These are phyloP conservation scores for Amblyopsis rosae DNA, from an alignment of 2,113 vertebrate genomes.

Conservation along the genomic window DNA sequence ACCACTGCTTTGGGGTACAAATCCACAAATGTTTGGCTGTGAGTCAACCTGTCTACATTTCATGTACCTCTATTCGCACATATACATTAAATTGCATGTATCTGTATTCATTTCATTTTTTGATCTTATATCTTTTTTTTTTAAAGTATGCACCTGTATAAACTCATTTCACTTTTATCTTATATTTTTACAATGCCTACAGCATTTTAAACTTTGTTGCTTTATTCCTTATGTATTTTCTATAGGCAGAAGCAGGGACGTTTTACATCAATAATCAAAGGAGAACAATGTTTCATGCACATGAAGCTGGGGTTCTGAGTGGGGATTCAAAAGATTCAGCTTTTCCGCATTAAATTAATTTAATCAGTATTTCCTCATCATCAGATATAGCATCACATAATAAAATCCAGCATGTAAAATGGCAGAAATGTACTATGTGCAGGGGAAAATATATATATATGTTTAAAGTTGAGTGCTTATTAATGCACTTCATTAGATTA, in stretches of 20 bases:
- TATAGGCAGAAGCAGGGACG: slow-evolving; percentile 6
- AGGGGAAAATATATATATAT: no score
- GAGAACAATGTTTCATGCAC: slow-evolving; percentile 31
- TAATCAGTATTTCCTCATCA: slow-evolving; percentile 7
- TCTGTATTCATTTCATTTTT: not conserved
- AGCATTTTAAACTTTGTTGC: slow-evolving; percentile 22
- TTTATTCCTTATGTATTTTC: slow-evolving; percentile 24
- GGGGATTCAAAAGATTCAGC: not conserved
- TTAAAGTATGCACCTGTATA: not conserved
- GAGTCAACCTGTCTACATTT: no score
- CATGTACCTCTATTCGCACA: not conserved
- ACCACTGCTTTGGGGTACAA: no score
- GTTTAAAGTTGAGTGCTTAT: no score
- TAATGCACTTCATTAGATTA: no score
- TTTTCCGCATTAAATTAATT: slow-evolving; percentile 11
- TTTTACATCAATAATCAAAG: slow-evolving; percentile 19
- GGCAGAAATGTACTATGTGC: no score
- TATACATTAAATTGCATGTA: not conserved
- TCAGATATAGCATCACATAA: not conserved
- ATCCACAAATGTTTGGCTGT: no score
- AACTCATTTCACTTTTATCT: slow-evolving; percentile 31
- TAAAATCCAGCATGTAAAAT: not conserved
- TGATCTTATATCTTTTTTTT: slow-evolving; percentile 3
- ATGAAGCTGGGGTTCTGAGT: slow-evolving; percentile 19
- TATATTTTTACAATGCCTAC: slow-evolving; percentile 20